Percentiles rank a stretch among this genome's conserved stretches.
These are phyloP conservation scores for Thereva unica DNA, from an alignment of 2,888 invertebrate genomes.

Conservation along the genomic window DNA sequence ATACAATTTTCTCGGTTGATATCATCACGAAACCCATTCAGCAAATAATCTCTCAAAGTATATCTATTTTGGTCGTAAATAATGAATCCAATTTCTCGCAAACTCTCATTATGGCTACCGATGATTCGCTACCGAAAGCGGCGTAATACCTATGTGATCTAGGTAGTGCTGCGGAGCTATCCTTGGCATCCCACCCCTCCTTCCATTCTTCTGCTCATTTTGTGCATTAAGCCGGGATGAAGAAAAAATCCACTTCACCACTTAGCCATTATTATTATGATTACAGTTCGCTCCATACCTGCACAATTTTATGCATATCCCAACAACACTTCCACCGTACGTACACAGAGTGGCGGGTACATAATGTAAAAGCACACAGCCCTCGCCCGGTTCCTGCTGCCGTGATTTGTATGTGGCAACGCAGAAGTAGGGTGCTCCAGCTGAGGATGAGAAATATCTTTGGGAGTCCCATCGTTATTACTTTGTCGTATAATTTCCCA, in stretches of 20 bases:
- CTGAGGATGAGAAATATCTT: conserved; percentile 18
- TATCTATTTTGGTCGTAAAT: conserved; percentile 47
- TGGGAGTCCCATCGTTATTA: conserved; percentile 26
- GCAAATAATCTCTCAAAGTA: conserved; percentile 46
- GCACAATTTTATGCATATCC: conserved; percentile 30
- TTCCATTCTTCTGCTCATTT: conserved; percentile 23
- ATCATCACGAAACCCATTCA: conserved; percentile 47
- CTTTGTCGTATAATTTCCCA: conserved; percentile 31
- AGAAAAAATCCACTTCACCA: conserved; percentile 28
- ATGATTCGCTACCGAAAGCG: conserved; percentile 41
- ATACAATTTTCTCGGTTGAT: conserved; percentile 43
- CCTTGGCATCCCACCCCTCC: conserved; percentile 32
- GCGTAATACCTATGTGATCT: conserved; percentile 34
- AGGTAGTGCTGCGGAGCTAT: conserved; percentile 20
- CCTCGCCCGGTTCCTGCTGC: not conserved
- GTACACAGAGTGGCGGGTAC: not conserved
- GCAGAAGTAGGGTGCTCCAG: not conserved
- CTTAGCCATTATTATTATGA: conserved; percentile 30
- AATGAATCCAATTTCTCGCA: conserved; percentile 47
- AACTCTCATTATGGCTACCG: conserved; percentile 43
- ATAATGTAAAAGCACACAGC: not conserved
- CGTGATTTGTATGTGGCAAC: not conserved
- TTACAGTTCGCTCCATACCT: conserved; percentile 28
- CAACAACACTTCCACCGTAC: not conserved
- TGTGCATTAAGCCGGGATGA: conserved; percentile 20